Conservation (phyloP, 2,797 vertebrate species). For the Manis javanica region DNA sequence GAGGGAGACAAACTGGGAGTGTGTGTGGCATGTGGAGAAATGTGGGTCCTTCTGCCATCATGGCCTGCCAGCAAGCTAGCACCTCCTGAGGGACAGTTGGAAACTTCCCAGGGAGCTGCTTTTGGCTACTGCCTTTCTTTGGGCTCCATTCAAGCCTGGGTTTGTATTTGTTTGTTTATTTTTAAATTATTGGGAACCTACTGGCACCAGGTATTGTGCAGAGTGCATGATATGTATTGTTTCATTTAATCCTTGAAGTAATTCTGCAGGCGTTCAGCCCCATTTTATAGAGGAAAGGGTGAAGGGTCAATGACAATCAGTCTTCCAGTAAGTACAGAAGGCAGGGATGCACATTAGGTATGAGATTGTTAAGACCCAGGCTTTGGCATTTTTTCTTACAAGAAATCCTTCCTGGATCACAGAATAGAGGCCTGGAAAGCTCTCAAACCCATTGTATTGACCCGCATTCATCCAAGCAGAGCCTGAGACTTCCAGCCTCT, state of each 20-base stretch:
- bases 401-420: neutral
- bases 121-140: no score
- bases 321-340: neutral
- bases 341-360: neutral
- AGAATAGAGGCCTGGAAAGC: neutral
- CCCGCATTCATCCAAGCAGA: neutral
- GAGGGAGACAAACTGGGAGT: neutral
- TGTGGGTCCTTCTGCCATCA: neutral
- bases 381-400: neutral
- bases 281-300: neutral
- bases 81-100: neutral
- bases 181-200: neutral
- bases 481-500: neutral
- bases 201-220: neutral
- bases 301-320: neutral
- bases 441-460: neutral
- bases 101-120: neutral
- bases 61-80: accelerated
- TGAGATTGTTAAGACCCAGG: neutral
- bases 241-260: neutral
- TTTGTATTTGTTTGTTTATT: neutral
- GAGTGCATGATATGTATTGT: accelerated
- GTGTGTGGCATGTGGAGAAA: neutral
- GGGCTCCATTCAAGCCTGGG: neutral
- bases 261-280: neutral